These are phyloP conservation scores for Leucoraja erinaceus DNA, from an alignment of 2,113 vertebrate species.

Conservation along the genomic window DNA sequence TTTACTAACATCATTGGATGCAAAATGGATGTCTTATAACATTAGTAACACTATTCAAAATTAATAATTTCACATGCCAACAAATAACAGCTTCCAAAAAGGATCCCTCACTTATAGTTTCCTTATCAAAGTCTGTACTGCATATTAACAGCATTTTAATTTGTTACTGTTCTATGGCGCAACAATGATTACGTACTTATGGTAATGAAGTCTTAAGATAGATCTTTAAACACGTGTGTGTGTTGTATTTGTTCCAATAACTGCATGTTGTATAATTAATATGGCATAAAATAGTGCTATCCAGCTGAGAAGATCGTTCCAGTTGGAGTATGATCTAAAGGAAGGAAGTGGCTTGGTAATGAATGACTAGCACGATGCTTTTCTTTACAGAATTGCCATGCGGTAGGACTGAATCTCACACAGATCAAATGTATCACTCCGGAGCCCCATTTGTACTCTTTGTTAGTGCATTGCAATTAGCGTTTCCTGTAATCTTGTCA, in stretches of 20 bases:
- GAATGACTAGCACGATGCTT: background rate
- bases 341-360: constrained; percentile 29
- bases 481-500: constrained; percentile 21
- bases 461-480: constrained; percentile 6
- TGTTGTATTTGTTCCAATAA: constrained; percentile 28
- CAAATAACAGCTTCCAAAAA: background rate
- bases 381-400: constrained; percentile 20
- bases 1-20: background rate
- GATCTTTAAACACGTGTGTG: background rate
- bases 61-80: background rate
- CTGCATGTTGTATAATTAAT: constrained; percentile 29
- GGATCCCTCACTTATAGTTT: background rate
- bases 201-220: constrained; percentile 32
- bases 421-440: constrained; percentile 10
- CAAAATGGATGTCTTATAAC: background rate
- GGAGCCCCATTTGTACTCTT: background rate
- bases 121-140: background rate
- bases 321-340: constrained; percentile 19
- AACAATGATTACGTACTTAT: background rate
- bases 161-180: background rate
- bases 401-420: background rate
- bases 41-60: background rate
- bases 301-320: constrained; percentile 28
- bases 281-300: background rate
- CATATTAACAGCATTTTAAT: background rate